phyloP scores from a whole-genome alignment of 1,140 invertebrate genomes.

The Zaprionus kolodkinae region DNA sequence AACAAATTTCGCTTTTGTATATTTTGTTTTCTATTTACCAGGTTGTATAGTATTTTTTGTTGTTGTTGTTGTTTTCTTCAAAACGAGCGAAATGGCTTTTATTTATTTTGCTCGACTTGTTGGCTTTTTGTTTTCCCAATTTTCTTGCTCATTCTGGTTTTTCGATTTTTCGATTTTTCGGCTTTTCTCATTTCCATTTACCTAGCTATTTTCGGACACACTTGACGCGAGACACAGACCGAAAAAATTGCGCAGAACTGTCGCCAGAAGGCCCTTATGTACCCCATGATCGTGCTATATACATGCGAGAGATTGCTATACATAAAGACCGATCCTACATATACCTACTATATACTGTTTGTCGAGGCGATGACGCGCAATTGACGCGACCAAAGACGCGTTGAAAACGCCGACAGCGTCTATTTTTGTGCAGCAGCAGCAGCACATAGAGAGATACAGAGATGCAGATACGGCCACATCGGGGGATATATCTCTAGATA shows the following conservation, averaged over 20 bases:
- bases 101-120: slow-evolving; percentile 70
- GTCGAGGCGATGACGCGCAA: slow-evolving; percentile 75
- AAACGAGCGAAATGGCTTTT: slow-evolving; percentile 56
- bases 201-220: slow-evolving; percentile 79
- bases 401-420: slow-evolving; percentile 66
- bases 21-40: slow-evolving; percentile 30
- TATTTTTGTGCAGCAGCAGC: slow-evolving; percentile 57
- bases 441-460: slow-evolving; percentile 47
- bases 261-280: slow-evolving; percentile 76
- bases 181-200: slow-evolving; percentile 64
- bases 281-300: slow-evolving; percentile 22
- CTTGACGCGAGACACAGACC: slow-evolving; percentile 66
- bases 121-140: slow-evolving; percentile 52
- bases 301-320: slow-evolving; percentile 28
- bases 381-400: slow-evolving; percentile 78
- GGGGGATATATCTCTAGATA: slow-evolving; percentile 29
- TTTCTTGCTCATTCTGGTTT: slow-evolving; percentile 43
- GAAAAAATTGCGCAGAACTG: slow-evolving; percentile 80
- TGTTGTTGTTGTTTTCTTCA: slow-evolving; percentile 30
- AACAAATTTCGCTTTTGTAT: slow-evolving; percentile 61
- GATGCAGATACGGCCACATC: slow-evolving; percentile 37
- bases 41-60: slow-evolving; percentile 36
- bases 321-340: slow-evolving; percentile 65
- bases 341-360: slow-evolving; percentile 34
- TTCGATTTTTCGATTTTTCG: slow-evolving; percentile 39